Evolutionary conservation across 35 echinoderm and acorn worm species (phyloP), one percentile per base, ranked within the genome.

Genomic region (Strongylocentrotus purpuratus): DNA sequence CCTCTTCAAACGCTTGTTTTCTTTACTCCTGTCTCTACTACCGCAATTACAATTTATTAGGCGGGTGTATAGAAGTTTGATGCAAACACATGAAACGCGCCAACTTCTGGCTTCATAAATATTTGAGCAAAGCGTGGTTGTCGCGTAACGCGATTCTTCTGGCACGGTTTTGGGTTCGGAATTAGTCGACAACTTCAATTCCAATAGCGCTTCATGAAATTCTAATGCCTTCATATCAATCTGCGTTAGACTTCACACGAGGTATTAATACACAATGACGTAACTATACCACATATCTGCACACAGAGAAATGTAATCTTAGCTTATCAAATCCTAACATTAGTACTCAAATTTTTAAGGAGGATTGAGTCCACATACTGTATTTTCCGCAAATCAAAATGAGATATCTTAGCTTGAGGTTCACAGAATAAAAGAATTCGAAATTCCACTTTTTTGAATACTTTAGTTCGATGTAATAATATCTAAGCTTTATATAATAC

Each of bases 31-130:
- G 11, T 28, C 45, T 46, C 25, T 18, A 45, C 87, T 33, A 31
- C 25, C 45, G 32, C 87, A 46, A 89, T 46, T 89, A 45, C 12
- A 46, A 89, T 89, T 46, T 46, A 46, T 46, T 45, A 89, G 87
- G 33, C 87, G 87, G 87, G 18, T 89, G 32, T 46, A 89, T 89
- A 89, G 33, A 89, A 46, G 33, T 17, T 45, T 2, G 45, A 89
- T 89, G 45, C 87, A 45, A 46, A 45, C 87, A 89, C 65, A 78
- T 78, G 65, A 28, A 78, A 78, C 65, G 22, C 65, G 28, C 32
- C 87, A 45, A 33, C 31, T 89, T 89, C 87, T 15, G 33, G 31
- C 87, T 33, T 89, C 87, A 89, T 89, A 89, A 78, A 89, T 89
- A 46, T 89, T 89, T 89, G 32, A 89, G 33, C 87, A 45, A 33